Base-by-base conservation (phyloP, 2,113 vertebrate species). In the Otus sunia region DNA sequence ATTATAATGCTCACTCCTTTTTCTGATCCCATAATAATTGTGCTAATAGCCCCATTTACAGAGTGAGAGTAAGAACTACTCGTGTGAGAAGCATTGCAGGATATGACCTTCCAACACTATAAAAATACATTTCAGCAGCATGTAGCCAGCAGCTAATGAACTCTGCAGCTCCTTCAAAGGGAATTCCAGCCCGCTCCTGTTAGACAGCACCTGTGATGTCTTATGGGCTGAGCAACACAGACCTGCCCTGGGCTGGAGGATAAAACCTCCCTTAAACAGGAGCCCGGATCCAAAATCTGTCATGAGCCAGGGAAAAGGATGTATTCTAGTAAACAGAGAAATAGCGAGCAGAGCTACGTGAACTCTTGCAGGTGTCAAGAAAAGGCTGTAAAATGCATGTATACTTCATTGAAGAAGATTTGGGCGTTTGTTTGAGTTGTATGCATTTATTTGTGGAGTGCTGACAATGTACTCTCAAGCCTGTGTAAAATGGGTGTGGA, bases 211-310 rank as follows among this genome's bases (percentile, higher is more conserved):
- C 29, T 23, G 37, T 12, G 36, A 43, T 55, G 53, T 36, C 47
- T 41, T n/a, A 2, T 0, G 1, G 56, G 47, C 68, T 62, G 36
- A 25, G 49, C 37, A 67, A 11, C 22, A 11, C 26, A 5, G 26
- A 37, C 43, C 75, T 82, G 43, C 37, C 29, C 59, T 53, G 69
- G 45, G 63, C 45, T 77, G 58, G 4, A n/a, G 37, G 23, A 4
- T 21, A 39, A 60, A 63, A 79, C 15, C 45, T 58, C 36, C 66
- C 55, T 49, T 37, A 60, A 29, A 27, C 19, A 6, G 1, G 3
- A 62, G 9, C 36, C 45, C 0, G 2, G 52, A 39, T 63, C 43
- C 3, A 0, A 50, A 75, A 32, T 26, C 71, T 36, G 15, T 4
- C 8, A 11, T 25, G 39, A 62, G 60, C 34, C 58, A 49, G 45